Percentiles rank a stretch among this genome's conserved stretches.
Evolutionary conservation across 2,888 invertebrate species (phyloP).

Genomic region (Scaeva pyrastri): DNA sequence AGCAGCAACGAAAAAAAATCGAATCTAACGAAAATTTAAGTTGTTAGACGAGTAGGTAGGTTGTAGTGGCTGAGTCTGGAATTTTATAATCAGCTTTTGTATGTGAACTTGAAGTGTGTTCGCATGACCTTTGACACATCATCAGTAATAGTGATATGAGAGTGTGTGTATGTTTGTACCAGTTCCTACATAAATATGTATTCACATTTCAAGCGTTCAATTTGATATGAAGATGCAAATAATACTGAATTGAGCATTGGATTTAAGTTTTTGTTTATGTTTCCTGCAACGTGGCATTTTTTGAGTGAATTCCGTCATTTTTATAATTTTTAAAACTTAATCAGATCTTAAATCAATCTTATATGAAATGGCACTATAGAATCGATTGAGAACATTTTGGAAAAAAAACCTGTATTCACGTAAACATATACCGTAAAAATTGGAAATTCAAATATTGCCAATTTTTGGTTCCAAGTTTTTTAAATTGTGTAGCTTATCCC

Average conservation of each 20-base stretch:
- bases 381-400: no score
- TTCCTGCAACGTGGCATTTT: constrained; percentile 19
- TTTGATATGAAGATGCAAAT: constrained; percentile 11
- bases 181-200: neutral
- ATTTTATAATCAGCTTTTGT: constrained; percentile 35
- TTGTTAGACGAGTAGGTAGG: constrained; percentile 42
- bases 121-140: constrained; percentile 67
- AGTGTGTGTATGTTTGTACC: no score
- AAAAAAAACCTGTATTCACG: no score
- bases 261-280: constrained; percentile 4
- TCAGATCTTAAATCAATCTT: neutral
- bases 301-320: neutral
- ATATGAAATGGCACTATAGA: no score
- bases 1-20: constrained; percentile 36
- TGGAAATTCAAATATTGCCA: no score
- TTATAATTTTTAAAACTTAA: neutral
- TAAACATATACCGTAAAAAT: no score
- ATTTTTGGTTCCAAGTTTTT: no score
- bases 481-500: no score
- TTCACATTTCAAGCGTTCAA: no score
- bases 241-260: neutral
- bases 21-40: constrained; percentile 48
- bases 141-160: constrained; percentile 4
- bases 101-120: constrained; percentile 33
- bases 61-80: constrained; percentile 16